Conservation (phyloP, 2,113 vertebrate species). For the Poeciliopsis retropinna region DNA sequence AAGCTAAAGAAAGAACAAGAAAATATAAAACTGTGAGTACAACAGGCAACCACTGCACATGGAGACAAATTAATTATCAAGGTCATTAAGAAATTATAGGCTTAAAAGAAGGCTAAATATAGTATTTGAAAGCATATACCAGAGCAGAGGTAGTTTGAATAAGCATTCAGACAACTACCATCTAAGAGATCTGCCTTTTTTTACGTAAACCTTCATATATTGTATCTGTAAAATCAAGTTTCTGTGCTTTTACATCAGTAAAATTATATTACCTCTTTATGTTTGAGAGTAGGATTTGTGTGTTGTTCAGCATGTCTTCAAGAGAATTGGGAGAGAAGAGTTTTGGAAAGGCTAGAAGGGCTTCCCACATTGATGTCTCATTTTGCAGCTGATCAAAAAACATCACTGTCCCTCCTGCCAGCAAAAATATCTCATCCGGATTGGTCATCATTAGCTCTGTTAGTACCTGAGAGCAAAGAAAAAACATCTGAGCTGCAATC, state of each 20-base stretch:
- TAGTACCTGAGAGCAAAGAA: slow-evolving; percentile 58
- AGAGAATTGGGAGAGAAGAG: slow-evolving; percentile 48
- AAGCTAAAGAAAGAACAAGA: slow-evolving; percentile 45
- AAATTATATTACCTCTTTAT: slow-evolving; percentile 62
- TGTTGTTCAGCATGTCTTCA: slow-evolving; percentile 31
- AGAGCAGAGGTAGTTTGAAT: background rate
- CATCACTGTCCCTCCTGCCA: slow-evolving; percentile 30
- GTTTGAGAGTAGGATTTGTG: slow-evolving; percentile 34
- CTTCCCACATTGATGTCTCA: slow-evolving; percentile 72
- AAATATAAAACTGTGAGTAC: background rate
- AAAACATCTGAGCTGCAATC: background rate
- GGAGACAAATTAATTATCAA: background rate
- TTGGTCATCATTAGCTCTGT: slow-evolving; percentile 55
- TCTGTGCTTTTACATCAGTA: background rate
- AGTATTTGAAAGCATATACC: no score
- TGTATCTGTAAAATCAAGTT: no score
- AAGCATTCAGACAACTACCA: background rate
- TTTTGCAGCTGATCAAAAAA: slow-evolving; percentile 70
- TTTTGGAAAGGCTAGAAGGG: slow-evolving; percentile 66
- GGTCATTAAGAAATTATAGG: background rate
- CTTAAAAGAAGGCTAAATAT: no score
- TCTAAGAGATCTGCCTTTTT: background rate
- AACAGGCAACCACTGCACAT: background rate
- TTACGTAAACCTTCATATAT: background rate
- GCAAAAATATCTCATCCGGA: slow-evolving; percentile 38